phyloP scores from a whole-genome alignment of 2,797 vertebrate species.

The Aselliscus stoliczkanus region DNA sequence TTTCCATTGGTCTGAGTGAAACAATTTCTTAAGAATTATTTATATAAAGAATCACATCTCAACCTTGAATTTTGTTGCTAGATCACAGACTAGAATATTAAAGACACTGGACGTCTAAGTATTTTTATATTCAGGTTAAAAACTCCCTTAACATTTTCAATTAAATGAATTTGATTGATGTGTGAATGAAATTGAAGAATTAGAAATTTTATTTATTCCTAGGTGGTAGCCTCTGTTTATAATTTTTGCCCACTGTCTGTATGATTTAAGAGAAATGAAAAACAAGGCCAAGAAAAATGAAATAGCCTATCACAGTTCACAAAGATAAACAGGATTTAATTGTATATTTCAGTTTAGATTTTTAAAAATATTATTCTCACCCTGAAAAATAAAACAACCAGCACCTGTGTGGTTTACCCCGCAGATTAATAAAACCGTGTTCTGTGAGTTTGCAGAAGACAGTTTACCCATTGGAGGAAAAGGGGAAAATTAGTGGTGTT shows the following conservation, averaged over 20 bases:
- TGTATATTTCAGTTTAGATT: not conserved
- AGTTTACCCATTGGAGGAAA: not conserved
- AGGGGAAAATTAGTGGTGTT: not conserved
- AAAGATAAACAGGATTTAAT: constrained; percentile 22
- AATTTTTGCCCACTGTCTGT: not conserved
- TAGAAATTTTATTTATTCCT: not conserved
- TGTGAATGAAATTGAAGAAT: not conserved
- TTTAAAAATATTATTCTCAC: not conserved
- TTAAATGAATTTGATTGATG: not conserved
- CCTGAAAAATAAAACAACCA: not conserved
- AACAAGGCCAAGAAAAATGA: not conserved
- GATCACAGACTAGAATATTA: not conserved
- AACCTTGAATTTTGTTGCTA: not conserved
- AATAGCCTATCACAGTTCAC: not conserved
- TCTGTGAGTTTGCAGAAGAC: not conserved
- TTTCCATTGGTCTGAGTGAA: not conserved
- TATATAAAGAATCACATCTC: not conserved
- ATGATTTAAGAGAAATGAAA: constrained; percentile 8
- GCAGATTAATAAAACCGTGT: not conserved
- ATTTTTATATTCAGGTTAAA: constrained; percentile 7
- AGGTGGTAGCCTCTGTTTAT: not conserved
- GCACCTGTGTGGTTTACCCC: not conserved
- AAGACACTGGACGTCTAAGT: not conserved
- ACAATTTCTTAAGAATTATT: not conserved
- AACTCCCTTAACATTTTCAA: not conserved